Base-by-base conservation (phyloP, 2,797 vertebrate genomes). In the Neopelma chrysocephalum region DNA sequence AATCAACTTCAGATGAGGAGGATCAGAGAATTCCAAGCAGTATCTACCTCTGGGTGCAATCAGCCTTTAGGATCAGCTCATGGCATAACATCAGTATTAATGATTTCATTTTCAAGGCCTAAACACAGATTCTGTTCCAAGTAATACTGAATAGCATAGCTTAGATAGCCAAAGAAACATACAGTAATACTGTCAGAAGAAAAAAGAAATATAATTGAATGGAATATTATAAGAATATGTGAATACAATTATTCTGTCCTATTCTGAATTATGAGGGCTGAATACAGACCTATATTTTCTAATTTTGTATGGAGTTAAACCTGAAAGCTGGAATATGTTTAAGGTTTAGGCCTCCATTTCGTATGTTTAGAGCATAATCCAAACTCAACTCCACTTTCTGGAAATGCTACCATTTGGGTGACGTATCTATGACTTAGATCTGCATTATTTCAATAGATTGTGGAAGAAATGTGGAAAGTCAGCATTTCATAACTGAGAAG, bases 401-500 rank as follows among this genome's bases (percentile, higher is more conserved):
- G 42, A 84, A 92, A 60, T 54, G 5, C 7, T 70, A 34, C 22
- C 17, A 27, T 73, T 60, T 69, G 15, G 4, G 7, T 76, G 58
- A 70, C 15, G 38, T 75, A 81, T 79, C 56, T 62, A 5, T 66
- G 11, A 62, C 47, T 89, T 60, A 71, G 11, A 64, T 34, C 16
- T 70, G 4, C 36, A 43, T 21, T 71, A 81, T 57, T 94, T 54
- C 66, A 94, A 53, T 10, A 31, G 16, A 51, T 31, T 82, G 16
- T 43, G 15, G 61, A 65, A 82, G 9, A 65, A 62, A 79, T 16
- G 3, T 6, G 3, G 16, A 51, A 90, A 88, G 27, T 79, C 72
- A 95, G 25, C 32, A 76, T 45, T 95, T 95, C 45, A 43, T 64
- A 92, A 84, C 36, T 66, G n/a, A 75, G 38, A 88, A 89, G 40